Percentiles rank a stretch among this genome's conserved stretches.
phyloP scores from a whole-genome alignment of 2,113 vertebrate genomes.

The Salvelinus fontinalis region DNA sequence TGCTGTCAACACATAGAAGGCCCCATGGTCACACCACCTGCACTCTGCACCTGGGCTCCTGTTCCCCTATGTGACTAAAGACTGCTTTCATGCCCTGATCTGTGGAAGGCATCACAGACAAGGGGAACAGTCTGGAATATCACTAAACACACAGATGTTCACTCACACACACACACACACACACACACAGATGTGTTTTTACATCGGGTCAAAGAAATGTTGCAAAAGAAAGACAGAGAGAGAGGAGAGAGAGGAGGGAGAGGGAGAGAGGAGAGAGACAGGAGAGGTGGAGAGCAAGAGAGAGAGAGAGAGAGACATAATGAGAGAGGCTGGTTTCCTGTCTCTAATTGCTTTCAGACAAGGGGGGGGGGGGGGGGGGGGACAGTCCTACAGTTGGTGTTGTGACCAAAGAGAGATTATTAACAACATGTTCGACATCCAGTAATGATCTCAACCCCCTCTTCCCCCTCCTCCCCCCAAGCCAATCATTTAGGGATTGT shows the following conservation, averaged over 20 bases:
- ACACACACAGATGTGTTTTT: constrained; percentile 8
- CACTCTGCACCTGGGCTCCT: constrained; percentile 57
- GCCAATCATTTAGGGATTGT: constrained; percentile 50
- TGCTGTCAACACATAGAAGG: constrained; percentile 62
- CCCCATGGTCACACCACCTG: constrained; percentile 69
- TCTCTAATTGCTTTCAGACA: constrained; percentile 69
- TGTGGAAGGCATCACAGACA: constrained; percentile 65
- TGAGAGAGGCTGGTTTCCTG: constrained; percentile 48
- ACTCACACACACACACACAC: neutral
- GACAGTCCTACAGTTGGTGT: constrained; percentile 38
- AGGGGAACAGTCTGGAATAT: constrained; percentile 41
- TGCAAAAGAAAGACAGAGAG: no score
- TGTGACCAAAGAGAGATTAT: constrained; percentile 59
- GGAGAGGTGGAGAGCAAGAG: constrained; percentile 19
- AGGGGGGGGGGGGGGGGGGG: neutral
- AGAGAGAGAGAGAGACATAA: constrained; percentile 4
- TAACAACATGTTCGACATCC: constrained; percentile 70
- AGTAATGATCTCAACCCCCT: constrained; percentile 54
- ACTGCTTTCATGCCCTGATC: constrained; percentile 64
- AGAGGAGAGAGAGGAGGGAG: neutral
- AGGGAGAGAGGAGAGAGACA: neutral
- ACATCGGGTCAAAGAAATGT: neutral
- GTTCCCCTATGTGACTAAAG: constrained; percentile 66
- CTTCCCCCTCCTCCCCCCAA: constrained; percentile 25
- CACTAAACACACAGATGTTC: constrained; percentile 11